A percentile compares a stretch with the other conserved stretches of the same genome.
phyloP scores from a whole-genome alignment of 2,113 vertebrate species.

The Zosterops borbonicus region DNA sequence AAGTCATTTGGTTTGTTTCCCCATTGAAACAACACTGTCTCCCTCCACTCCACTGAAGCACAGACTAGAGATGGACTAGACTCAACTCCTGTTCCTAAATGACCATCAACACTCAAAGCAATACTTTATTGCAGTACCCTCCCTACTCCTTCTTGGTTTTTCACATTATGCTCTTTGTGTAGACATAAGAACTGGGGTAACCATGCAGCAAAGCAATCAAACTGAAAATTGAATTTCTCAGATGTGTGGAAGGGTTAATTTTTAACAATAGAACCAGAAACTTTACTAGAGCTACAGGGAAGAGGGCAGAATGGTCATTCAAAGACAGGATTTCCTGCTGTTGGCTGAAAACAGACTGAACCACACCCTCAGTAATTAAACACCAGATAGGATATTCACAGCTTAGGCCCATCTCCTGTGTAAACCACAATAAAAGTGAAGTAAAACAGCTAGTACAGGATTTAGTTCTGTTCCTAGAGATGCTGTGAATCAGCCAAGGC shows the following conservation, averaged over 20 bases:
- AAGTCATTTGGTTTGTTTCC: not conserved
- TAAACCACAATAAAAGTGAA: not conserved
- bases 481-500: not conserved
- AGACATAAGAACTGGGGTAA: not conserved
- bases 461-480: not conserved
- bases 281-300: not conserved
- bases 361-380: slow-evolving; percentile 12
- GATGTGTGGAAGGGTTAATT: not conserved
- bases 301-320: not conserved
- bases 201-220: not conserved
- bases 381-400: not conserved
- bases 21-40: not conserved
- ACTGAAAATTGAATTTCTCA: not conserved
- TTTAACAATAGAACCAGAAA: not conserved
- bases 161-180: not conserved
- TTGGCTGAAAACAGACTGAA: not conserved
- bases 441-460: not conserved
- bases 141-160: not conserved
- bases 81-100: not conserved
- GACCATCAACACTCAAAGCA: not conserved
- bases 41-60: not conserved
- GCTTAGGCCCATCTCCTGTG: not conserved
- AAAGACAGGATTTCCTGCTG: slow-evolving; percentile 50
- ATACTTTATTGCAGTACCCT: not conserved
- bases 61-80: not conserved